Evolutionary conservation across 2,113 vertebrate species (phyloP).

Genomic region (Callaeas wilsoni): DNA sequence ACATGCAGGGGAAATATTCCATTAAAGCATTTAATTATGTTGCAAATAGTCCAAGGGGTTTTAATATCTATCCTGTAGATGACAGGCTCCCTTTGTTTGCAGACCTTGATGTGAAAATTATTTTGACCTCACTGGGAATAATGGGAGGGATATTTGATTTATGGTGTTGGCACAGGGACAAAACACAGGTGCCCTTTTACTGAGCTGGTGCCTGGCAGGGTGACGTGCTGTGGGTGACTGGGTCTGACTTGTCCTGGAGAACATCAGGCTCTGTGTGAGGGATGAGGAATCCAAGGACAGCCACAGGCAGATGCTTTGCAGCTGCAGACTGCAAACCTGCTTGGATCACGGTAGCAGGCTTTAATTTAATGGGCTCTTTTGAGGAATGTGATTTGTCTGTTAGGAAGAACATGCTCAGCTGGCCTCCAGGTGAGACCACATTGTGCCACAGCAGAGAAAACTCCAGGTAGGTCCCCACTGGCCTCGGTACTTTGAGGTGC

Average conservation of each 20-base stretch:
- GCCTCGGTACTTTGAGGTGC: background rate
- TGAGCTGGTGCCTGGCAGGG: background rate
- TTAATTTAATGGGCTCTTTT: background rate
- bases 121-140: background rate
- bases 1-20: background rate
- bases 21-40: background rate
- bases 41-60: background rate
- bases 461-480: background rate
- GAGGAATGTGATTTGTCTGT: background rate
- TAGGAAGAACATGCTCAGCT: background rate
- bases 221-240: fast-evolving
- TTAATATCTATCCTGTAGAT: conserved; percentile 42
- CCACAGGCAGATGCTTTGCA: background rate
- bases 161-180: background rate
- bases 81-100: background rate
- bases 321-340: background rate
- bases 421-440: background rate
- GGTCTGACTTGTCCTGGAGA: background rate
- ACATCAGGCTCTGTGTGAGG: background rate
- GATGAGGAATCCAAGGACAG: background rate
- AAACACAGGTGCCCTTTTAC: background rate
- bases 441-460: background rate
- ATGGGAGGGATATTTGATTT: background rate
- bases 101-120: conserved; percentile 3
- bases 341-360: background rate